phyloP scores from a whole-genome alignment of 92 coral and sea anemone genomes.

The Hydrozoanthus gracilis region DNA sequence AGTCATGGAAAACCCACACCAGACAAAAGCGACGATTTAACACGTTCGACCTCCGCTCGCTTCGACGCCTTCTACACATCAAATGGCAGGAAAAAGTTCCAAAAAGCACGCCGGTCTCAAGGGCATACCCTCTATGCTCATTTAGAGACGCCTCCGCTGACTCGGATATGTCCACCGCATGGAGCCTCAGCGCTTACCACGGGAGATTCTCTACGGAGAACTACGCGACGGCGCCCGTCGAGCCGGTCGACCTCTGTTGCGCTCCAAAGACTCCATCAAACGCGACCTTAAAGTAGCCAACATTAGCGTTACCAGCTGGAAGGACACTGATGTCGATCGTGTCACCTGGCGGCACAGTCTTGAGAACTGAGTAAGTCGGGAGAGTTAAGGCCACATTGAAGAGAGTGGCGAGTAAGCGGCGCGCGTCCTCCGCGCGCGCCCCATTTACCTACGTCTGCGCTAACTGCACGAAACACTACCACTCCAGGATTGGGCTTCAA shows the following conservation, averaged over 20 bases:
- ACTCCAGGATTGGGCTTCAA: not conserved
- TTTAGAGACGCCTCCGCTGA: too few species aligned
- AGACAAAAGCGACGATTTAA: not conserved
- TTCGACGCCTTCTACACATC: not conserved
- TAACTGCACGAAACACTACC: not conserved
- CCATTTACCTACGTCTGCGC: not conserved
- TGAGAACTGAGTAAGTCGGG: too few species aligned
- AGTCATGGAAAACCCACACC: constrained; percentile 32
- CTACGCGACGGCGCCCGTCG: not conserved
- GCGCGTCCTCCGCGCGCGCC: not conserved
- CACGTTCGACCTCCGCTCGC: not conserved
- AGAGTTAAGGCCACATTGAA: too few species aligned
- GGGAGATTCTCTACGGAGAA: not conserved
- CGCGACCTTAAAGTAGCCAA: not conserved
- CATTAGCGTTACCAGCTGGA: not conserved
- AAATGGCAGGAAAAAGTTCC: too few species aligned
- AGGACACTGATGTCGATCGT: not conserved
- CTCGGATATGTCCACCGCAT: too few species aligned
- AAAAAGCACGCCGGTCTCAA: not conserved
- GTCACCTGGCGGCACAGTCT: not conserved
- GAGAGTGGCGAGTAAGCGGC: not conserved
- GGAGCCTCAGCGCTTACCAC: not conserved
- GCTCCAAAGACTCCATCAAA: too few species aligned
- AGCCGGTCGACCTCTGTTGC: not conserved
- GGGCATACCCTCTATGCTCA: too few species aligned